phyloP scores from a whole-genome alignment of 2,797 vertebrate genomes.

The Xenops minutus region DNA sequence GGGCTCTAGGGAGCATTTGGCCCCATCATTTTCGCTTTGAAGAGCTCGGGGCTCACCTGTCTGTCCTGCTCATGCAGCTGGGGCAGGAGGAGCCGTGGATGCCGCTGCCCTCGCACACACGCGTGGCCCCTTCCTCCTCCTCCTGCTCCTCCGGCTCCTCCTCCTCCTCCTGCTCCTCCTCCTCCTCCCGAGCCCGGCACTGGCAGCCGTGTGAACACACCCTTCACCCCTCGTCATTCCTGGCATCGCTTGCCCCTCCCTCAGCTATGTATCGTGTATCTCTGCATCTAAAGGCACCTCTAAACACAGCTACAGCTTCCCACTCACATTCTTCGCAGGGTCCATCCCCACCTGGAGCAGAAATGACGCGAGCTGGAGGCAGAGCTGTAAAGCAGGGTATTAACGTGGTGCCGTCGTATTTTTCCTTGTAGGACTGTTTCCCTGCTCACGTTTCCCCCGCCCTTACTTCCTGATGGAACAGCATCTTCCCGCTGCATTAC shows the following conservation, averaged over 20 bases:
- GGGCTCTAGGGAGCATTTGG: neutral
- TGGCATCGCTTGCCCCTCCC: too few relatives aligned
- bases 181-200: accelerated
- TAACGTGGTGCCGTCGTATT: accelerated
- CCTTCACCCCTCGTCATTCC: accelerated
- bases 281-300: neutral
- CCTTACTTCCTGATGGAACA: neutral
- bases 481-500: neutral
- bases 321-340: neutral
- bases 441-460: neutral
- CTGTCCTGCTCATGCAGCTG: accelerated
- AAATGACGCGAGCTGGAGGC: neutral
- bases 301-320: neutral
- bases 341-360: too few relatives aligned
- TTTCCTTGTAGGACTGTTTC: neutral
- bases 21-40: neutral
- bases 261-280: too few relatives aligned
- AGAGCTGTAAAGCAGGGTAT: too few relatives aligned
- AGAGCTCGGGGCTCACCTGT: neutral
- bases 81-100: neutral
- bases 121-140: accelerated
- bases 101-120: too few relatives aligned
- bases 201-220: accelerated
- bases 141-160: too few relatives aligned
- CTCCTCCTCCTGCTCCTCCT: too few relatives aligned